These are phyloP conservation scores for Leptinotarsa rubiginosa DNA, from an alignment of 2,888 invertebrate species.

Conservation along the genomic window DNA sequence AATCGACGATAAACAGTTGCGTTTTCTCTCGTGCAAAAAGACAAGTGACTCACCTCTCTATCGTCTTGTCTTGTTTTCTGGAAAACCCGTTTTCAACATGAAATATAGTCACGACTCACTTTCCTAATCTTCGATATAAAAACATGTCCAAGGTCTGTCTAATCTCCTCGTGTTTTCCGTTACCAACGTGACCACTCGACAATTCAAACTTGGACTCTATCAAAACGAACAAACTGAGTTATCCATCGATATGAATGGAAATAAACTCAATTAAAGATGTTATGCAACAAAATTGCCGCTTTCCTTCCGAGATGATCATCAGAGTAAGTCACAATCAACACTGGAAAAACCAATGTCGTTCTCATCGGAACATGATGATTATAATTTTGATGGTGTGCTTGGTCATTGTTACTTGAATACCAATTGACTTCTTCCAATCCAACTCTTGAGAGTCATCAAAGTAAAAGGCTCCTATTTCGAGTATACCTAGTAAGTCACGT, in stretches of 20 bases:
- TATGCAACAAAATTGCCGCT: slow-evolving; percentile 5
- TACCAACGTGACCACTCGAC: neutral
- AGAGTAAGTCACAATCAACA: neutral
- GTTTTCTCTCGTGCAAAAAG: neutral
- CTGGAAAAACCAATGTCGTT: neutral
- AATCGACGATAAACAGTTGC: too few species aligned
- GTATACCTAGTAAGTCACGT: too few species aligned
- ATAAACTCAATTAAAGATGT: neutral
- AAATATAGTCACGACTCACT: neutral
- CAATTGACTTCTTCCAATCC: too few species aligned
- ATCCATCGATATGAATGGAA: neutral
- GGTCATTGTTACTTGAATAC: too few species aligned
- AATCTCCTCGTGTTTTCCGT: neutral
- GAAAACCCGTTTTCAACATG: neutral
- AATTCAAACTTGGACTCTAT: neutral
- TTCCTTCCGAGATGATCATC: neutral
- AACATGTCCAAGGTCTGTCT: slow-evolving; percentile 3
- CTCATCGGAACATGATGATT: neutral
- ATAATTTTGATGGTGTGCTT: neutral
- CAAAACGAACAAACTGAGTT: neutral
- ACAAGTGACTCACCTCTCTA: neutral
- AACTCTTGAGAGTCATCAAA: too few species aligned
- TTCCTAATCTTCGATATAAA: neutral
- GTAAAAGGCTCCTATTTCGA: too few species aligned
- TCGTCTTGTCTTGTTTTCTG: neutral